Evolutionary conservation across 2,888 invertebrate genomes (phyloP), one percentile per base, ranked within the genome.

Genomic region (Cephus rjabovi): DNA sequence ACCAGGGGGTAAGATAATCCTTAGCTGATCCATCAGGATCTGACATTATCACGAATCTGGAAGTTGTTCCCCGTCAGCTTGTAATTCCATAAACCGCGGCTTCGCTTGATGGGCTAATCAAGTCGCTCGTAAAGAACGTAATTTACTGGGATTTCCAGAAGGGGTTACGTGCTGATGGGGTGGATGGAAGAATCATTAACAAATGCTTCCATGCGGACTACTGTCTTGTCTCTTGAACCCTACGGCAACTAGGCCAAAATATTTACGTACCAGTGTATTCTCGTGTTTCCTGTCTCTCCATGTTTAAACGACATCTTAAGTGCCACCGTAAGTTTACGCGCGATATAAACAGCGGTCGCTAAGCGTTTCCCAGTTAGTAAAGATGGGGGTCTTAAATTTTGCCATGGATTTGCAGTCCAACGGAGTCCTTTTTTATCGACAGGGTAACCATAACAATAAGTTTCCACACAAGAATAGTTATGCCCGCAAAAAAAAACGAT

Each of bases 291-390:
- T 91, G 91, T 86, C 88, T 88, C 40, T 56, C 40, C 40, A 86
- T 88, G 89, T 90, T 90, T 90, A 89, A 90, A 90, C 89, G 90
- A 90, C 90, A 90, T 89, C 87, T 89, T 89, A 90, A 90, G 91
- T 91, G 90, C 89, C 88, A 88, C 84, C 84, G 84, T 81, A 77
- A 80, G 89, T 90, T 90, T 90, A 90, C 86, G 77, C 82, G 81
- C 77, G 83, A 80, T 82, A 80, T 90, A 90, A 91, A 91, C 90
- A 89, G 80, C 81, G 86, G 86, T 85, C 78, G 82, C 79, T 35
- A 34, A 74, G 76, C 77, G 81, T 84, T 84, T 84, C 82, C 81
- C 83, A 83, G 79, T 81, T 83, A 81, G 82, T 83, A 81, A 80
- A 83, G 82, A 76, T 30, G 23, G 75, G 12, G 75, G 35, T 9